Percentiles rank a stretch among this genome's conserved stretches.
These are phyloP conservation scores for Eulemur rufifrons DNA, from an alignment of 2,113 vertebrate species.

Conservation along the genomic window DNA sequence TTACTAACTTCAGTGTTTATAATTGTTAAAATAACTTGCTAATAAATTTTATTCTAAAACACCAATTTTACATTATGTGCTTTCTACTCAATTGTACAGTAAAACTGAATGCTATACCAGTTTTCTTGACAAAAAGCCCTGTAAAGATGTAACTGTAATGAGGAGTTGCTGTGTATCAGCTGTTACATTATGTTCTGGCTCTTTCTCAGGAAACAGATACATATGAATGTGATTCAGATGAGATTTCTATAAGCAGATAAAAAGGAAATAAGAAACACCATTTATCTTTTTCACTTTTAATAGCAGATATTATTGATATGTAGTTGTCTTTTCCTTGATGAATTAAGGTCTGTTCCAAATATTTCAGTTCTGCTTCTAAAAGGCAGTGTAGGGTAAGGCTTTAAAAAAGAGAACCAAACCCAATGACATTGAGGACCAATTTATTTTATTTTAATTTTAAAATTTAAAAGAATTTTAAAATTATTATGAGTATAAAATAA, in stretches of 20 bases:
- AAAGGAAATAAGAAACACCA: not conserved
- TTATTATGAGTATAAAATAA: too few relatives aligned
- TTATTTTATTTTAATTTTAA: too few relatives aligned
- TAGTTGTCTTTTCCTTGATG: not conserved
- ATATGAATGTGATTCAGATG: not conserved
- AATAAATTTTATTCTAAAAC: slow-evolving; percentile 31
- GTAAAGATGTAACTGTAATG: not conserved
- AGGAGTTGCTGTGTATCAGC: not conserved
- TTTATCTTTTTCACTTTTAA: not conserved
- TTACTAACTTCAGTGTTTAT: not conserved
- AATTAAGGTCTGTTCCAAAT: not conserved
- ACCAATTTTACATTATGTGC: not conserved
- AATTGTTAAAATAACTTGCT: slow-evolving; percentile 10
- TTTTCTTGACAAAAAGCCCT: not conserved
- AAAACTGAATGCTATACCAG: not conserved
- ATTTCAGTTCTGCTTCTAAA: slow-evolving; percentile 36
- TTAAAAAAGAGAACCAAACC: not conserved
- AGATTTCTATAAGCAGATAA: not conserved
- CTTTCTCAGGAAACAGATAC: not conserved
- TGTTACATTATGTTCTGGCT: not conserved
- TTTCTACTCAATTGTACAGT: not conserved
- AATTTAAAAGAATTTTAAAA: too few relatives aligned
- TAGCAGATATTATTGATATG: not conserved
- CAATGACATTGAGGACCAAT: not conserved
- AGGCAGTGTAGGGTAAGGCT: not conserved